Conservation (phyloP, 2,113 vertebrate species). For the Pachypanchax playfairii region DNA sequence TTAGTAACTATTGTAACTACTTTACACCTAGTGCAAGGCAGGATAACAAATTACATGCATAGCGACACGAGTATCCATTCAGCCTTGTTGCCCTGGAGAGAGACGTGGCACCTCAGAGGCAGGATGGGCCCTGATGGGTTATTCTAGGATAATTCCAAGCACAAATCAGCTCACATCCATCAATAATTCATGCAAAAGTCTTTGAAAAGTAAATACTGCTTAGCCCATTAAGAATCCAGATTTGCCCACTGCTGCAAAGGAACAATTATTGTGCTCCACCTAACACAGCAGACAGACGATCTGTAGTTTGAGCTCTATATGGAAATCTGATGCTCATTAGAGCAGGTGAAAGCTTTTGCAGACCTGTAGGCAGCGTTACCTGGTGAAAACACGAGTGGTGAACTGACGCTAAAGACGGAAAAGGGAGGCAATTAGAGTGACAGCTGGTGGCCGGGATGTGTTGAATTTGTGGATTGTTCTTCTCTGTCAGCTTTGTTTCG, state of each 20-base stretch:
- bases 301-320: constrained; percentile 28
- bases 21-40: constrained; percentile 47
- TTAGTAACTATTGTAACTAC: constrained; percentile 27
- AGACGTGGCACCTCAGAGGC: constrained; percentile 38
- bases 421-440: constrained; percentile 68
- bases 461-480: constrained; percentile 57
- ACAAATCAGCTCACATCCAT: constrained; percentile 64
- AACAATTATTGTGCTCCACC: constrained; percentile 29
- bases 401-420: constrained; percentile 57
- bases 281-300: constrained; percentile 31
- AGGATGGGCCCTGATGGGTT: constrained; percentile 54
- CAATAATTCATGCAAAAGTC: constrained; percentile 76
- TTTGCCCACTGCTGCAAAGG: constrained; percentile 43
- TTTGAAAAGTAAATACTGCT: constrained; percentile 74
- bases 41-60: constrained; percentile 43
- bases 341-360: constrained; percentile 30
- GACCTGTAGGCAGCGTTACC: constrained; percentile 48
- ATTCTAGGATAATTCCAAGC: constrained; percentile 63
- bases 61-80: constrained; percentile 40
- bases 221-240: constrained; percentile 67
- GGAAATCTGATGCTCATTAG: constrained; percentile 67
- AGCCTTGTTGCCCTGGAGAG: constrained; percentile 53
- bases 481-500: constrained; percentile 50
- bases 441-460: constrained; percentile 53
- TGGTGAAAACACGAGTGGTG: constrained; percentile 55